Evolutionary conservation across 2,888 invertebrate species (phyloP), one percentile per base, ranked within the genome.

Genomic region (Clunio marinus): DNA sequence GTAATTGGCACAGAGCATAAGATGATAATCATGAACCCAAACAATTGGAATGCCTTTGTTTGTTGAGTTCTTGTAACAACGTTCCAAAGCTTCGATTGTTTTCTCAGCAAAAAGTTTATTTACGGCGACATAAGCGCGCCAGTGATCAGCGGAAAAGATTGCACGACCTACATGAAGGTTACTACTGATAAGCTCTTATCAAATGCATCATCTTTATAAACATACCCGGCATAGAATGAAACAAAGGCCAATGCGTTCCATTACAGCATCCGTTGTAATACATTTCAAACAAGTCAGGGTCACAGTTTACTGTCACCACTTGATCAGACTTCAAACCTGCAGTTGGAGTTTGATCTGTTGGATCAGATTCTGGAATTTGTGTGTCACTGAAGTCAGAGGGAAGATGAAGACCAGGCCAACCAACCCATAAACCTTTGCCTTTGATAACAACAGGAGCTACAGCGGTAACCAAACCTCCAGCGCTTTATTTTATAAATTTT

Each of bases 11-110:
- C 93, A 91, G 74, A 94, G 80, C 93, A 95, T 93, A 17, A 96
- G 83, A 76, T 96, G 95, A 76, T 96, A 96, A 76, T 96, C 96
- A 75, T 96, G 96, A 24, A 96, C 86, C 96, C 96, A 96, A 1
- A 96, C 87, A 69, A 96, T 84, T 0, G 94, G 93, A 13, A 86
- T 81, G 15, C 76, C 76, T 17, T 25, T 10, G 22, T 35, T 66
- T 70, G 74, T 13, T 22, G 76, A 72, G 78, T 80, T 15, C 62
- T 81, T 81, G 20, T 80, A 74, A 22, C 81, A 78, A 68, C 79
- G 78, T 70, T 83, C 81, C 51, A 89, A 77, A 0, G 90, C 89
- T 72, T 81, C 81, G 67, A 93, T 83, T 1, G 93, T 90, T 75
- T 88, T 88, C 7, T 86, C 84, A 0, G 93, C 93, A 74, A 94